Percentiles rank a stretch among this genome's conserved stretches.
Conservation (phyloP, 2,888 invertebrate species). For the Lochmaea capreae region DNA sequence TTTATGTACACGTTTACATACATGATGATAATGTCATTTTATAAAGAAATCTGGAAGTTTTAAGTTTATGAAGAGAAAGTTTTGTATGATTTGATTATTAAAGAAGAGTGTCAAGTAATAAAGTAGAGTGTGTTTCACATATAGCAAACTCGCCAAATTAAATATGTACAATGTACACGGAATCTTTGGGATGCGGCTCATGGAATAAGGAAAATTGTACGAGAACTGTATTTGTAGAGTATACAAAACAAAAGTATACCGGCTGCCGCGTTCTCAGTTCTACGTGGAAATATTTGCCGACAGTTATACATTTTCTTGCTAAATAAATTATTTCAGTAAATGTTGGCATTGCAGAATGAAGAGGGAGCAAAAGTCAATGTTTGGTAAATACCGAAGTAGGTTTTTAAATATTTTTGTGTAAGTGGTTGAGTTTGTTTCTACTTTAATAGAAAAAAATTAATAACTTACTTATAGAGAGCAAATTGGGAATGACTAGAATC, state of each 20-base stretch:
- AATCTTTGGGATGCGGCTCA: conserved; percentile 61
- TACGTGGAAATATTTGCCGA: conserved; percentile 67
- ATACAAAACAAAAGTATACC: conserved; percentile 43
- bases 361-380: conserved; percentile 64
- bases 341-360: conserved; percentile 64
- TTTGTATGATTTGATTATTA: not conserved
- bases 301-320: conserved; percentile 68
- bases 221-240: conserved; percentile 51
- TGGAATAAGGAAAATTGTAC: conserved; percentile 63
- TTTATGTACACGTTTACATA: no score
- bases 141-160: conserved; percentile 54
- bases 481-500: no score
- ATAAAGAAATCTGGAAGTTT: no score
- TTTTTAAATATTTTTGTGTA: conserved; percentile 48
- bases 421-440: conserved; percentile 33
- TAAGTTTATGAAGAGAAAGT: not conserved
- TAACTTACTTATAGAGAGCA: no score
- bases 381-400: conserved; percentile 60
- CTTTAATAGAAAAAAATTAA: no score
- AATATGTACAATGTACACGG: conserved; percentile 62
- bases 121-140: conserved; percentile 56
- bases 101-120: conserved; percentile 59
- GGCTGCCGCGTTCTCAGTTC: conserved; percentile 54
- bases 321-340: conserved; percentile 68
- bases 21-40: no score